phyloP scores from a whole-genome alignment of 2,888 invertebrate genomes.

The Tethea ocularis region DNA sequence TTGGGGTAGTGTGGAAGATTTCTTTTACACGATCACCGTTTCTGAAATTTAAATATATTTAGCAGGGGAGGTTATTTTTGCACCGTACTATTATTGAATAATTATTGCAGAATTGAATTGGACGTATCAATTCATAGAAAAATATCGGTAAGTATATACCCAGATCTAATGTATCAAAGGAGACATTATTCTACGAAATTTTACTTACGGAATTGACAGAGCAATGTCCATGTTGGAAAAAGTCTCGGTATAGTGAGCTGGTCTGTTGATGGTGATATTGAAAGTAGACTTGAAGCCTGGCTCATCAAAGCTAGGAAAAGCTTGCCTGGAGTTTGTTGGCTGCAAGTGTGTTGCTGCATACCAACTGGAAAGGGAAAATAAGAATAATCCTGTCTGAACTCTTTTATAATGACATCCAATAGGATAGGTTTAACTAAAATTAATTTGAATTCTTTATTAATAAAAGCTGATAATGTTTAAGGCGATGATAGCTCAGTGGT shows the following conservation, averaged over 20 bases:
- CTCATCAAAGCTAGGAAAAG: constrained; percentile 94
- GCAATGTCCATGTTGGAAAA: constrained; percentile 68
- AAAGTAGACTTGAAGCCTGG: constrained; percentile 86
- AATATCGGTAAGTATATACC: too few relatives aligned
- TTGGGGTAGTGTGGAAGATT: constrained; percentile 83
- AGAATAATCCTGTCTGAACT: too few relatives aligned
- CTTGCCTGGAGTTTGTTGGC: constrained; percentile 89
- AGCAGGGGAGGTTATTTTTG: too few relatives aligned
- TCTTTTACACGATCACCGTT: constrained; percentile 59
- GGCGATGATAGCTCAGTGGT: too few relatives aligned
- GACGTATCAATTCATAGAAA: too few relatives aligned
- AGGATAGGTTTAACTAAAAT: too few relatives aligned
- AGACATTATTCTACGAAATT: background rate
- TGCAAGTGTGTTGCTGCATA: constrained; percentile 91
- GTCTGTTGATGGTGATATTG: constrained; percentile 78
- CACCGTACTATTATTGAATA: too few relatives aligned
- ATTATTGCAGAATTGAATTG: too few relatives aligned
- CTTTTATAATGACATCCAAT: too few relatives aligned
- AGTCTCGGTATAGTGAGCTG: constrained; percentile 53
- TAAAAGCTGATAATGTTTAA: too few relatives aligned
- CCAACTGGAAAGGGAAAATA: constrained; percentile 81
- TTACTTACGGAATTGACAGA: constrained; percentile 42
- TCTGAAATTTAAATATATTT: constrained; percentile 43
- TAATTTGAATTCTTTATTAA: too few relatives aligned
- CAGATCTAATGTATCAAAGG: too few relatives aligned